These are phyloP conservation scores for Habrosyne pyritoides DNA, from an alignment of 2,888 invertebrate genomes.

Conservation along the genomic window DNA sequence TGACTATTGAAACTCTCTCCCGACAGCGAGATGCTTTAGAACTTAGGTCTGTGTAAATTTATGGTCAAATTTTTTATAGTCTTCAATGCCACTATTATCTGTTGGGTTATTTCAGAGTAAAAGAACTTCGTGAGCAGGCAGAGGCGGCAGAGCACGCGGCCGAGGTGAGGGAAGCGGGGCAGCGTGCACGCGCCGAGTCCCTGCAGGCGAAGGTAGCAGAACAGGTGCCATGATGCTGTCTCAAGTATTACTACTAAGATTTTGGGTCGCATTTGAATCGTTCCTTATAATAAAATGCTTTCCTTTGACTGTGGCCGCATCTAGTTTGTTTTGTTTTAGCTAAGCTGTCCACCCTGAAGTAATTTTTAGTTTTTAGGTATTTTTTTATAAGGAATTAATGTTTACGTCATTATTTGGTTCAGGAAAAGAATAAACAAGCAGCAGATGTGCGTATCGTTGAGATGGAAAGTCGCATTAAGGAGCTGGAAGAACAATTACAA, in stretches of 20 bases:
- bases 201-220: constrained; percentile 68
- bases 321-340: neutral
- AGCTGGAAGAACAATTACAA: constrained; percentile 53
- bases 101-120: constrained; percentile 49
- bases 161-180: constrained; percentile 42
- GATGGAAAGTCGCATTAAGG: constrained; percentile 53
- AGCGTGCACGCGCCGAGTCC: constrained; percentile 45
- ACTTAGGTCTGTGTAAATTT: constrained; percentile 48
- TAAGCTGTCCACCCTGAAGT: neutral
- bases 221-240: constrained; percentile 56
- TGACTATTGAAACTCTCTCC: constrained; percentile 65
- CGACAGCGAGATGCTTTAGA: constrained; percentile 75
- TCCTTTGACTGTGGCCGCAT: neutral
- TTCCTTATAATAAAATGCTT: neutral
- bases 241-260: constrained; percentile 24
- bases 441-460: constrained; percentile 46
- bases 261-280: constrained; percentile 10
- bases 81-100: neutral
- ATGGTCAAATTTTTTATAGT: neutral
- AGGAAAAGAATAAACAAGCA: constrained; percentile 54
- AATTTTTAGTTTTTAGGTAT: neutral
- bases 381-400: neutral
- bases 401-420: constrained; percentile 13
- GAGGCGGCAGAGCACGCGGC: constrained; percentile 49
- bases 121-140: constrained; percentile 64